phyloP scores from a whole-genome alignment of 2,113 vertebrate genomes.

The Mormoops blainvillei region DNA sequence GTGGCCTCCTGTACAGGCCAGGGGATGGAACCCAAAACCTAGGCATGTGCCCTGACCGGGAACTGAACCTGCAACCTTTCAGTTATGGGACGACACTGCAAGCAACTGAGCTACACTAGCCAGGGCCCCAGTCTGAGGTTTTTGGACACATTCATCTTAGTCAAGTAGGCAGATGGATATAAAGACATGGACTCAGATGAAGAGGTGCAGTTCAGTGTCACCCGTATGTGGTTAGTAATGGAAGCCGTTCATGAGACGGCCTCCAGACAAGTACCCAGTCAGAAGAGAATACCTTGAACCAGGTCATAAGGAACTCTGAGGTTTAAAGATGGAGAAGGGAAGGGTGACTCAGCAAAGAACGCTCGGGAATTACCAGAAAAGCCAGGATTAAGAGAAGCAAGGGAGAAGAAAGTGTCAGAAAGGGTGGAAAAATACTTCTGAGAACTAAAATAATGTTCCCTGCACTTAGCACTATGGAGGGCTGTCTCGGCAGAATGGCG shows the following conservation, averaged over 20 bases:
- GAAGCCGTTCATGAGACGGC: not conserved
- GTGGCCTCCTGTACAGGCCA: too few relatives aligned
- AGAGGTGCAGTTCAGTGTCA: not conserved
- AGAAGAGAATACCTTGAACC: not conserved
- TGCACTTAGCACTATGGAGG: not conserved
- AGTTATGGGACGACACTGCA: too few relatives aligned
- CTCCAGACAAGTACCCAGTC: not conserved
- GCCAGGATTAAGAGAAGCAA: not conserved
- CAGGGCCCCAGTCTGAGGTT: not conserved
- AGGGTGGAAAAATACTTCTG: not conserved
- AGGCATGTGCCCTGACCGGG: too few relatives aligned
- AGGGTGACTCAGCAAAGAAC: constrained; percentile 34
- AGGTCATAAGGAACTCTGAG: not conserved
- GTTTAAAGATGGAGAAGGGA: not conserved
- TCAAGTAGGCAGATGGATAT: not conserved
- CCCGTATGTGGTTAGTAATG: not conserved
- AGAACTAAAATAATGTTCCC: not conserved
- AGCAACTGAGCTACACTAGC: too few relatives aligned
- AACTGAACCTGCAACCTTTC: too few relatives aligned
- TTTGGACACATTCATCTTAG: too few relatives aligned
- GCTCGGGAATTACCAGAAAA: not conserved
- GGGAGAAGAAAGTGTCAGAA: not conserved
- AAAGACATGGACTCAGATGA: not conserved
- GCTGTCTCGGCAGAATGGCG: not conserved
- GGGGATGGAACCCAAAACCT: too few relatives aligned